Conservation (phyloP, 2,797 vertebrate species). For the Threskiornis aethiopicus region DNA sequence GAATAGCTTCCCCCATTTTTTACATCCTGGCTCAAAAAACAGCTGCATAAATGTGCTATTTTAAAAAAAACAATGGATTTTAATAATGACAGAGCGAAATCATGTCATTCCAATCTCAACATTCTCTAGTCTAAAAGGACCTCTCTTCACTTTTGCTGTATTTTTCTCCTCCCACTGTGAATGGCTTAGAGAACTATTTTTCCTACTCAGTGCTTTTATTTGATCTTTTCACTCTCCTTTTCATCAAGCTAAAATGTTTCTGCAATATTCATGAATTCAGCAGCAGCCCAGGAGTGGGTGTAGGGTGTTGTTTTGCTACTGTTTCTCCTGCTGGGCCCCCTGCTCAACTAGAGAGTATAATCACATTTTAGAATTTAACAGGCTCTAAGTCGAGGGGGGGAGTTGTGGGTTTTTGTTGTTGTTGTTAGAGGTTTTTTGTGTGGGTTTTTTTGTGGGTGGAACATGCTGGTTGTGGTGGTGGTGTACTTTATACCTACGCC, state of each 20-base stretch:
- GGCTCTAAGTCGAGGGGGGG: neutral
- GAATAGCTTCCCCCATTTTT: neutral
- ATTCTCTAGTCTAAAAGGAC: neutral
- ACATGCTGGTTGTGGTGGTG: neutral
- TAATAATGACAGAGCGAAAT: neutral
- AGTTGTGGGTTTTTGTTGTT: neutral
- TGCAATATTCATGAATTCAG: constrained; percentile 48
- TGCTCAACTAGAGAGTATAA: neutral
- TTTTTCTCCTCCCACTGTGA: constrained; percentile 8
- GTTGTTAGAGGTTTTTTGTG: neutral
- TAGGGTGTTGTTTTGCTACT: constrained; percentile 30
- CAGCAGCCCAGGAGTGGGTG: constrained; percentile 37
- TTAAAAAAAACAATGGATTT: constrained; percentile 10
- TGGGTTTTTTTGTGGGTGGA: neutral
- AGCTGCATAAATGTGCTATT: neutral
- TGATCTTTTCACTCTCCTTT: constrained; percentile 17
- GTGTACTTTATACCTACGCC: neutral
- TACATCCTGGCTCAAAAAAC: neutral
- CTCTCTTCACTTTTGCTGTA: neutral
- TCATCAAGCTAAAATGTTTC: constrained; percentile 25
- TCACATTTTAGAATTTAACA: neutral
- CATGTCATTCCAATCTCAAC: neutral
- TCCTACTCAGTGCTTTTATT: constrained; percentile 30
- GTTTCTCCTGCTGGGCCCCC: constrained; percentile 8
- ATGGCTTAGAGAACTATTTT: constrained; percentile 25